Percentiles rank a stretch among this genome's conserved stretches.
Evolutionary conservation across 2,113 vertebrate species (phyloP).

Genomic region (Herpailurus yagouaroundi): DNA sequence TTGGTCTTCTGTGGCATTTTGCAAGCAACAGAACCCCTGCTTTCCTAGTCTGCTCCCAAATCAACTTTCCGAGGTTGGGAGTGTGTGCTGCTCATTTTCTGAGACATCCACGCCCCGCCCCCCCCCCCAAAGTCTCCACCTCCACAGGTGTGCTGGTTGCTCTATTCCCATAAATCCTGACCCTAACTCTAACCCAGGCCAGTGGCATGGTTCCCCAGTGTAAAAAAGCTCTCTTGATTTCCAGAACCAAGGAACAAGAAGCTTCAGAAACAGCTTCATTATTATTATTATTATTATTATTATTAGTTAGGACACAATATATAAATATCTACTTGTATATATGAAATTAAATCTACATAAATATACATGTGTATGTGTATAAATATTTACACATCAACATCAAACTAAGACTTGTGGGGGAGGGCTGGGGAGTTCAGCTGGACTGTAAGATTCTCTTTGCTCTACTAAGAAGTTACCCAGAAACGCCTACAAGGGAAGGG

Average conservation of each 20-base stretch:
- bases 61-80: background rate
- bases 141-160: background rate
- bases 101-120: background rate
- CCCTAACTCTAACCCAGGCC: constrained; percentile 72
- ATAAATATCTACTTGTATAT: background rate
- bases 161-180: constrained; percentile 45
- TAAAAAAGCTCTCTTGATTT: background rate
- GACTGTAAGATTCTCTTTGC: background rate
- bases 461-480: constrained; percentile 16
- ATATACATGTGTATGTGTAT: background rate
- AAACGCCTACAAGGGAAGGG: background rate
- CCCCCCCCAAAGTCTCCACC: background rate
- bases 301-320: background rate
- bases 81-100: background rate
- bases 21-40: background rate
- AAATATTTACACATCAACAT: background rate
- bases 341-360: background rate
- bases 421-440: background rate
- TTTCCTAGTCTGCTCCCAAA: background rate
- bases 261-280: constrained; percentile 13
- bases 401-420: background rate
- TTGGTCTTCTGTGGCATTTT: constrained; percentile 44
- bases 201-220: constrained; percentile 42
- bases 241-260: background rate
- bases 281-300: background rate